These are phyloP conservation scores for Leuciscus waleckii DNA, from an alignment of 2,797 vertebrate genomes.

Conservation along the genomic window DNA sequence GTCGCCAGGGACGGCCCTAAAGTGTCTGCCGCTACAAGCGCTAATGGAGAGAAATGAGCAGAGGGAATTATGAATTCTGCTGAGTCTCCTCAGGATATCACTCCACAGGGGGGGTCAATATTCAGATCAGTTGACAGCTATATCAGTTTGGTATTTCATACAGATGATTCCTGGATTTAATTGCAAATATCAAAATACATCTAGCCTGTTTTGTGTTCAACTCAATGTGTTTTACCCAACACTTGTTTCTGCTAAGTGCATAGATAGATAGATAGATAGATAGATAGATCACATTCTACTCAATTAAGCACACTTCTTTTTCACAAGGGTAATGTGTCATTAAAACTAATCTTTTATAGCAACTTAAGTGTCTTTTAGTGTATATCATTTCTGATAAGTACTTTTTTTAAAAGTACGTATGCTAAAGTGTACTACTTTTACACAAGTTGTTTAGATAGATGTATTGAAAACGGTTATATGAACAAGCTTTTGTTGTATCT, in stretches of 20 bases:
- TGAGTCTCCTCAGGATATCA: neutral
- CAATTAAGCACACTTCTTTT: no score
- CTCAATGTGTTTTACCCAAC: no score
- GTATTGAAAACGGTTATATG: neutral
- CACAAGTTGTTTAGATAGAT: neutral
- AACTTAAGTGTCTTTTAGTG: neutral
- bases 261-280: no score
- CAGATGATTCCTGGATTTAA: neutral
- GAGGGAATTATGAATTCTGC: neutral
- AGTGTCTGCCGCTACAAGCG: conserved; percentile 53
- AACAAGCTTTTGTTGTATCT: neutral
- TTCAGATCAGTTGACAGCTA: neutral
- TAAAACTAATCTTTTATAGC: no score
- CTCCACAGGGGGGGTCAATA: neutral
- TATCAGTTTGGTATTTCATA: neutral
- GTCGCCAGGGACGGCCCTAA: conserved; percentile 47
- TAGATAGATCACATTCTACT: no score
- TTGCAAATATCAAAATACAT: neutral
- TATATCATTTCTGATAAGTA: neutral
- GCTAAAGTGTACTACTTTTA: neutral
- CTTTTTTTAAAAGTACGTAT: neutral
- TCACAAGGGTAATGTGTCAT: no score
- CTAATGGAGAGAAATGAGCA: conserved; percentile 57
- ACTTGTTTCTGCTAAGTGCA: no score
- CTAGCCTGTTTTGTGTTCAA: no score